Percentiles rank a stretch among this genome's conserved stretches.
phyloP scores from a whole-genome alignment of 2,113 vertebrate genomes.

The Psittacula cyanocephala region DNA sequence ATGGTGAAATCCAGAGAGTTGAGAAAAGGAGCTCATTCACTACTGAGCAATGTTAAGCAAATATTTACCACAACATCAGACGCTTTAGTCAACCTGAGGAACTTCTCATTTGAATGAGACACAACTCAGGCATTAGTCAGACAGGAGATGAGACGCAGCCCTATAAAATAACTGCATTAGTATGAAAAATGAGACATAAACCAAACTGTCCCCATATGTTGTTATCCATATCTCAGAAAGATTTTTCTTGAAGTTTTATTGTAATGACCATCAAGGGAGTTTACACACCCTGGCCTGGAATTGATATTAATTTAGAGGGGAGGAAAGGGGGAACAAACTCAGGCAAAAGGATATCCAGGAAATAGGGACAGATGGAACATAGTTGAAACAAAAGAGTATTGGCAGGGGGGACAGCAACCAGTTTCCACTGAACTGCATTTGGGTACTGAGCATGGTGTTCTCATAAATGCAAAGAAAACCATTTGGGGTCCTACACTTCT shows the following conservation, averaged over 20 bases:
- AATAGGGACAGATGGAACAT: neutral
- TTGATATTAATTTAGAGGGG: slow-evolving; percentile 10
- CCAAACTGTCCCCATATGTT: slow-evolving; percentile 64
- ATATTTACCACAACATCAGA: accelerated
- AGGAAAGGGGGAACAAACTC: neutral
- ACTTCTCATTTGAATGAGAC: slow-evolving; percentile 23
- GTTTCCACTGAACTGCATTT: neutral
- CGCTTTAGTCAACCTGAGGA: slow-evolving; percentile 9
- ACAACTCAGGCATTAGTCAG: slow-evolving; percentile 45
- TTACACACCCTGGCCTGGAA: slow-evolving; percentile 18
- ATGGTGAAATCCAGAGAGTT: neutral
- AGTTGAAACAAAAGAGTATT: neutral
- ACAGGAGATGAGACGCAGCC: slow-evolving; percentile 43
- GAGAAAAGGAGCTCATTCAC: neutral
- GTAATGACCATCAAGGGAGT: slow-evolving; percentile 23
- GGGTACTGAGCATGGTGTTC: neutral
- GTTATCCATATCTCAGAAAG: slow-evolving; percentile 2
- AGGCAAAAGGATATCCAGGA: slow-evolving; percentile 10
- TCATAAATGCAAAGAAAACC: neutral
- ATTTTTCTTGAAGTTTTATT: slow-evolving; percentile 52
- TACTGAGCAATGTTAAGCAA: neutral
- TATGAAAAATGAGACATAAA: slow-evolving; percentile 60
- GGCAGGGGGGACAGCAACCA: neutral
- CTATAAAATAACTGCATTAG: slow-evolving; percentile 48
- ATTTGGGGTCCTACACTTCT: neutral